A percentile compares a stretch with the other conserved stretches of the same genome.
phyloP scores from a whole-genome alignment of 2,113 vertebrate genomes.

The Philantomba maxwellii region DNA sequence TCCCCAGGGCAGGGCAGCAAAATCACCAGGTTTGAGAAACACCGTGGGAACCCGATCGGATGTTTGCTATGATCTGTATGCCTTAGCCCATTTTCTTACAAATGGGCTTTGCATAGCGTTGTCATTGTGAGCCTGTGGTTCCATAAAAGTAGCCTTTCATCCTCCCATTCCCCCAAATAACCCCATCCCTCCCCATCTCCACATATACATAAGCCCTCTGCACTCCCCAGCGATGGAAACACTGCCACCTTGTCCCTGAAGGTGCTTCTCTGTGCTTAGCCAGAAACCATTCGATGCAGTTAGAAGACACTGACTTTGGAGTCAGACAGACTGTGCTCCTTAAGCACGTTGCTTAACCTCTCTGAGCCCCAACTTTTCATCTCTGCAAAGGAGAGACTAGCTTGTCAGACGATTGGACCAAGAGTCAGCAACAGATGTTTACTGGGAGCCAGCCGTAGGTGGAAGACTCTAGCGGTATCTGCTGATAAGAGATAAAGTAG shows the following conservation, averaged over 20 bases:
- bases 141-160: neutral
- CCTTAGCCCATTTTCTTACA: neutral
- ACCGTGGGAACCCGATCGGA: neutral
- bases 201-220: neutral
- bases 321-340: neutral
- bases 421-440: neutral
- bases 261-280: neutral
- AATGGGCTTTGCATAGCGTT: neutral
- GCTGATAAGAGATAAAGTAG: neutral
- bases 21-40: neutral
- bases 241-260: neutral
- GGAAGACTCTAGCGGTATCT: neutral
- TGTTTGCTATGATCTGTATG: neutral
- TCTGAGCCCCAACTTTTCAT: neutral
- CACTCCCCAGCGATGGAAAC: neutral
- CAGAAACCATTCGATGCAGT: neutral
- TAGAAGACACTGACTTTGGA: neutral
- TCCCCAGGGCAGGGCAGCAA: neutral
- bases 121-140: neutral
- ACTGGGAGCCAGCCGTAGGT: neutral
- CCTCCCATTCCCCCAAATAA: neutral
- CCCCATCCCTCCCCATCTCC: neutral
- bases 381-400: neutral
- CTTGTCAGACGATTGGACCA: neutral
- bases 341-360: neutral